Percentiles rank a stretch among this genome's conserved stretches.
These are phyloP conservation scores for Camelus bactrianus DNA, from an alignment of 2,113 vertebrate genomes.

Conservation along the genomic window DNA sequence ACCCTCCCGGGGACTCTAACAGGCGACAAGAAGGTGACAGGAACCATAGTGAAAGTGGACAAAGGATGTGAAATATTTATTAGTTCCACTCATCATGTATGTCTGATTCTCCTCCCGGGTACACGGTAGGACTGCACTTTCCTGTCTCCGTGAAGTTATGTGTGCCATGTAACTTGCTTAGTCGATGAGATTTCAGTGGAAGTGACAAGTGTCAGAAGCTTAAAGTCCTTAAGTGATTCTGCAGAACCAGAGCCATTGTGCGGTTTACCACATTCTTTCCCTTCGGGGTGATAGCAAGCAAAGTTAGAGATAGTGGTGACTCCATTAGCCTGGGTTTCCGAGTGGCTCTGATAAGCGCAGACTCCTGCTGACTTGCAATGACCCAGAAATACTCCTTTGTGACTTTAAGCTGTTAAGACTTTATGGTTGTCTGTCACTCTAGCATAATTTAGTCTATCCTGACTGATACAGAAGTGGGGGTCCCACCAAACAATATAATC, in stretches of 20 bases:
- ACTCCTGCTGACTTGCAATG: background rate
- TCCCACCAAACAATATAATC: background rate
- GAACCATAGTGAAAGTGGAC: background rate
- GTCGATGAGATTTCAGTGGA: background rate
- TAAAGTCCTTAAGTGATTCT: background rate
- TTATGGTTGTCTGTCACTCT: background rate
- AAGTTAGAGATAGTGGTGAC: background rate
- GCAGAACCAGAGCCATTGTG: background rate
- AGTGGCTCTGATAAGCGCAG: background rate
- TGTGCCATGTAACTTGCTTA: background rate
- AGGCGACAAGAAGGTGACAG: background rate
- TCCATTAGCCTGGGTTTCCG: background rate
- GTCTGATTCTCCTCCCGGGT: background rate
- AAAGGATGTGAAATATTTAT: background rate
- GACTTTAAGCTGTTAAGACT: background rate
- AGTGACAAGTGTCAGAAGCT: background rate
- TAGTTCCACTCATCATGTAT: background rate
- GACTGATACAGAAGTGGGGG: background rate
- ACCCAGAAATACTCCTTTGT: background rate
- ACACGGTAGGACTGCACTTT: background rate
- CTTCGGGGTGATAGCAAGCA: background rate
- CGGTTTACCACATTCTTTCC: background rate
- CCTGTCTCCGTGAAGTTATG: background rate
- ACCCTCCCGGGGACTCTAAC: background rate
- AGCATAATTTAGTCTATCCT: background rate